Base-by-base conservation (phyloP, 2,113 vertebrate genomes). In the Odobenus rosmarus region DNA sequence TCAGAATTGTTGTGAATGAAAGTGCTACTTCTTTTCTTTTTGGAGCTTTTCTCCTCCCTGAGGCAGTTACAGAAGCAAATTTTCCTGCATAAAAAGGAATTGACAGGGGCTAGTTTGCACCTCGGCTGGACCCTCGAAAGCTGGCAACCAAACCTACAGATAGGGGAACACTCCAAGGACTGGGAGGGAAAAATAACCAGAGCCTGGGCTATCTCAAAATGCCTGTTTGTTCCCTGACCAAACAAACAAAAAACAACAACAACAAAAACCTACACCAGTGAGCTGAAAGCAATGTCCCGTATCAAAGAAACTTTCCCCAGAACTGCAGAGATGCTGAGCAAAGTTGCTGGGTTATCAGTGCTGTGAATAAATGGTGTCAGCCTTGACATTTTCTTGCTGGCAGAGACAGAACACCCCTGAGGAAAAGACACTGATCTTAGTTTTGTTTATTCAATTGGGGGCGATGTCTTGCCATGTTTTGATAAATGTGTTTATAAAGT, bases 381-480 rank as follows among this genome's bases (percentile, higher is more conserved):
- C 42, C n/a, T 84, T 83, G 93, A 95, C 94, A 94, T 95, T 93
- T 96, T 96, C 88, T 91, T 71, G 42, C 88, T 97, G 88, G 80
- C 88, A 96, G 82, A 97, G 71, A 97, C 69, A 93, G 76, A 95
- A 96, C 42, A 95, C 88, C 92, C 93, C 67, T 23, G 85, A 98
- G 97, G 90, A 96, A 95, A 93, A 96, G 96, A 94, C 88, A 96
- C 81, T 94, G 97, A 98, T 97, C 84, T 95, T 93, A 12, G 64
- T 88, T 97, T 96, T 98, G 96, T 96, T 98, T 98, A 97, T 96
- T 96, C 95, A 95, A 3, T 94, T 94, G 87, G 71, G 88, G 87
- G 55, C 0, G 28, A 95, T 96, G 85, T 95, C 74, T 97, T 97
- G 96, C 90, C 90, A 96, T 79, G 72, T 94, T 97, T 95, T 96